A percentile compares a stretch with the other conserved stretches of the same genome.
Conservation (phyloP, 2,888 invertebrate species). For the Odontocerum albicorne region DNA sequence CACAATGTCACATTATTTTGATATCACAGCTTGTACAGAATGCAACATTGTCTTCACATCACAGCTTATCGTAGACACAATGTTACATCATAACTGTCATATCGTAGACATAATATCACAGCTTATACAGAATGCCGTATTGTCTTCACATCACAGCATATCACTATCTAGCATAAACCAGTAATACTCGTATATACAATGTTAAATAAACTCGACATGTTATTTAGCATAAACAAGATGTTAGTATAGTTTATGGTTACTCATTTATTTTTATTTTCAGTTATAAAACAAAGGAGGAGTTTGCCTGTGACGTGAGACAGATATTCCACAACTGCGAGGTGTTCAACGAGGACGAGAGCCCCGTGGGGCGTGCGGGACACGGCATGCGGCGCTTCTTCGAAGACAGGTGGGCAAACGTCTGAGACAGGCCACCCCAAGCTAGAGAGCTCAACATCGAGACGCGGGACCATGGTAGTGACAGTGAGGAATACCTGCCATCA, state of each 20-base stretch:
- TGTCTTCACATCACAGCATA: background rate
- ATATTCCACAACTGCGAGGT: conserved; percentile 98
- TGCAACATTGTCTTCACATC: background rate
- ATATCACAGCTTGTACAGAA: background rate
- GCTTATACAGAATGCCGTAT: background rate
- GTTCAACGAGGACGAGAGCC: conserved; percentile 98
- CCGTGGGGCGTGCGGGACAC: conserved; percentile 95
- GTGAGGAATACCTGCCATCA: background rate
- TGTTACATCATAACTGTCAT: background rate
- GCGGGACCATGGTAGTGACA: background rate
- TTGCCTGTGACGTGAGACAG: conserved; percentile 87
- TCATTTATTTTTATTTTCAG: too few species aligned
- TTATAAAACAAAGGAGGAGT: conserved; percentile 91
- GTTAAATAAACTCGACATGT: background rate
- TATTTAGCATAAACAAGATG: too few species aligned
- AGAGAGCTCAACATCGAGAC: background rate
- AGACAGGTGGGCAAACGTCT: conserved; percentile 78
- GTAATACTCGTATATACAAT: background rate
- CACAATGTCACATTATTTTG: background rate
- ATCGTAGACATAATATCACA: background rate
- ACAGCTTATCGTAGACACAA: background rate
- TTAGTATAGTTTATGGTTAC: too few species aligned
- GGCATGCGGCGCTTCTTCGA: conserved; percentile 92
- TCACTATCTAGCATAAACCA: background rate
- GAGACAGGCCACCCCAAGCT: background rate